Evolutionary conservation across 2,888 invertebrate genomes (phyloP).

Genomic region (Drosophila nigricruria): DNA sequence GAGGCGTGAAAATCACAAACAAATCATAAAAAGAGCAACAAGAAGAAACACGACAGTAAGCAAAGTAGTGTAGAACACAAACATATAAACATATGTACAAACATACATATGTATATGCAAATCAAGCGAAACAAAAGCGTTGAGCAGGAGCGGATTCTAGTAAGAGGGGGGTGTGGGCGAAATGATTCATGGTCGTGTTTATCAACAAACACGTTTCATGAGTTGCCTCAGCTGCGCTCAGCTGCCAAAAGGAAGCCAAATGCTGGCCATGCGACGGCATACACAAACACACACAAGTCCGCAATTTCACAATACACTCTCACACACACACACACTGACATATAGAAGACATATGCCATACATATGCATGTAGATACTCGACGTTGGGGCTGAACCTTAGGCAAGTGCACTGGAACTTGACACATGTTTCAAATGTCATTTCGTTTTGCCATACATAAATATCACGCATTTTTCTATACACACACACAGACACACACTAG

Average conservation of each 20-base stretch:
- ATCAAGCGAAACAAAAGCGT: constrained; percentile 64
- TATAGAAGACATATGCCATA: constrained; percentile 4
- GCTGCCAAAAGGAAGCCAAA: constrained; percentile 68
- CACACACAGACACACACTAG: constrained; percentile 1
- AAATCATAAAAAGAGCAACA: constrained; percentile 80
- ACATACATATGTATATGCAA: constrained; percentile 57
- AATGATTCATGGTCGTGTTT: constrained; percentile 81
- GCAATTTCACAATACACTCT: constrained; percentile 34
- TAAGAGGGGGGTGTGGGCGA: constrained; percentile 31
- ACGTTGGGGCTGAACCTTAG: constrained; percentile 19
- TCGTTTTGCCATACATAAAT: constrained; percentile 41
- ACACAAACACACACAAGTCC: constrained; percentile 11
- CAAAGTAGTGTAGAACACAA: constrained; percentile 27
- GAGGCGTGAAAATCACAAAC: constrained; percentile 80
- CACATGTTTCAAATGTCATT: constrained; percentile 78
- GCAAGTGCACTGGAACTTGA: constrained; percentile 75
- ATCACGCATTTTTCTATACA: constrained; percentile 26
- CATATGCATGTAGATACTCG: constrained; percentile 18
- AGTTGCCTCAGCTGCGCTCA: constrained; percentile 47
- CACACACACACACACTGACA: neutral
- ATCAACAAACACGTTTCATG: constrained; percentile 78
- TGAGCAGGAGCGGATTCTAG: constrained; percentile 5
- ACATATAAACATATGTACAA: constrained; percentile 6
- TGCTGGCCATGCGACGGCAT: constrained; percentile 43
- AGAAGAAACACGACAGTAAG: constrained; percentile 41